Conservation (phyloP, 2,113 vertebrate genomes). For the Oreocharis arfaki region DNA sequence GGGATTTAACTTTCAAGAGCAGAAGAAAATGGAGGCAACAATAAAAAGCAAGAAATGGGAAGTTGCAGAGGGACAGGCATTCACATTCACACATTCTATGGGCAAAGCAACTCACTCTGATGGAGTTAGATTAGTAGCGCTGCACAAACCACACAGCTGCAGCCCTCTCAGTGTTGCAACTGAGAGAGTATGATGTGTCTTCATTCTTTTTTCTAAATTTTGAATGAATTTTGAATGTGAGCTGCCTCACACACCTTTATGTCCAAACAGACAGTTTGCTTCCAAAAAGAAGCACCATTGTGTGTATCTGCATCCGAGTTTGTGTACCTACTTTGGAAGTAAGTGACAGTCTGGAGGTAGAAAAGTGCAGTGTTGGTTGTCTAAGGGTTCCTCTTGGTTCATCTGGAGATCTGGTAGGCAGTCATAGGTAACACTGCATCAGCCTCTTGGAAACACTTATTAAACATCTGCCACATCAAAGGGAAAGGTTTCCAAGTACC, state of each 20-base stretch:
- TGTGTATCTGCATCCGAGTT: rapidly evolving
- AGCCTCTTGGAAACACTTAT: not conserved
- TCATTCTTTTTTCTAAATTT: not conserved
- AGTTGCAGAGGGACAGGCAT: not conserved
- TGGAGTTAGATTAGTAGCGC: no score
- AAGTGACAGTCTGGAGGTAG: not conserved
- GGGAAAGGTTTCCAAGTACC: not conserved
- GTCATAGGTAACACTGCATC: not conserved
- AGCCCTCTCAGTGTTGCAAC: rapidly evolving
- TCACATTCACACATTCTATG: not conserved
- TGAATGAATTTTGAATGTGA: not conserved
- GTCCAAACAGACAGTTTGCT: not conserved
- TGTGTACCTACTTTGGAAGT: not conserved
- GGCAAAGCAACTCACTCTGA: not conserved
- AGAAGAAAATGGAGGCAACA: not conserved
- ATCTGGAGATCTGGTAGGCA: not conserved
- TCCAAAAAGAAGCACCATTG: not conserved
- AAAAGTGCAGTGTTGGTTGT: not conserved
- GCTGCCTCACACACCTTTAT: not conserved
- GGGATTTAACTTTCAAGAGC: not conserved
- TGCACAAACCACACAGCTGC: not conserved
- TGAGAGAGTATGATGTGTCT: not conserved
- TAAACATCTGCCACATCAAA: not conserved
- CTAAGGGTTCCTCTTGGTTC: not conserved
- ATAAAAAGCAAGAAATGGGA: not conserved